A percentile compares a stretch with the other conserved stretches of the same genome.
Conservation (phyloP, 2,797 vertebrate species). For the Harpagifer antarcticus region DNA sequence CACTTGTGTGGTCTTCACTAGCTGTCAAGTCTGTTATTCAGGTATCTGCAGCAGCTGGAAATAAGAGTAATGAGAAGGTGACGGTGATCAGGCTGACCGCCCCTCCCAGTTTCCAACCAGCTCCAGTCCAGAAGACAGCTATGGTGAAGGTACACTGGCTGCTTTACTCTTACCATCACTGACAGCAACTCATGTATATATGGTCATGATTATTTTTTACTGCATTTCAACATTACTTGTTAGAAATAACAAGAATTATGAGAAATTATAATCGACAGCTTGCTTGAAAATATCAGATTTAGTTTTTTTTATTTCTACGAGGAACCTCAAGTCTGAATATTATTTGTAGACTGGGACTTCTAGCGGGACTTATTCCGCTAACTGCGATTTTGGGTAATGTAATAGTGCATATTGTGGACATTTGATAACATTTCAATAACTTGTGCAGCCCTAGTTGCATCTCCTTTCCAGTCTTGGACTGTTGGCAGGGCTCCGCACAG, state of each 20-base stretch:
- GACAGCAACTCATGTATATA: background rate
- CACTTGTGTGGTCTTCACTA: background rate
- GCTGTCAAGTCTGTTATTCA: constrained; percentile 55
- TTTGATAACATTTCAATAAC: too few relatives aligned
- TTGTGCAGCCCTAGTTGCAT: too few relatives aligned
- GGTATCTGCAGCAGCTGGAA: constrained; percentile 81
- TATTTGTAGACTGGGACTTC: too few relatives aligned
- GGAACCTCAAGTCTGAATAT: background rate
- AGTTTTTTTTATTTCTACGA: background rate
- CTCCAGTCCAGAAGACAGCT: constrained; percentile 51
- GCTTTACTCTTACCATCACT: background rate
- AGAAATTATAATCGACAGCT: background rate
- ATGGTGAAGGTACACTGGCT: constrained; percentile 55
- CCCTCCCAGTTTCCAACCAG: constrained; percentile 55
- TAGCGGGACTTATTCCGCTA: too few relatives aligned
- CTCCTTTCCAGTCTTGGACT: background rate
- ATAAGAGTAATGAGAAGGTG: constrained; percentile 80
- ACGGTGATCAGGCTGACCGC: constrained; percentile 79
- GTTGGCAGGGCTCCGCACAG: background rate
- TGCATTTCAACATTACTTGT: background rate
- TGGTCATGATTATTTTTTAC: background rate
- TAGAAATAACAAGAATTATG: background rate
- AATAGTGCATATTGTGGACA: too few relatives aligned
- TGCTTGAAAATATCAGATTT: background rate
- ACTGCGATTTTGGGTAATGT: too few relatives aligned